These are phyloP conservation scores for Brachionus asplanchnoidis DNA, from an alignment of 1,140 invertebrate species.

Conservation along the genomic window DNA sequence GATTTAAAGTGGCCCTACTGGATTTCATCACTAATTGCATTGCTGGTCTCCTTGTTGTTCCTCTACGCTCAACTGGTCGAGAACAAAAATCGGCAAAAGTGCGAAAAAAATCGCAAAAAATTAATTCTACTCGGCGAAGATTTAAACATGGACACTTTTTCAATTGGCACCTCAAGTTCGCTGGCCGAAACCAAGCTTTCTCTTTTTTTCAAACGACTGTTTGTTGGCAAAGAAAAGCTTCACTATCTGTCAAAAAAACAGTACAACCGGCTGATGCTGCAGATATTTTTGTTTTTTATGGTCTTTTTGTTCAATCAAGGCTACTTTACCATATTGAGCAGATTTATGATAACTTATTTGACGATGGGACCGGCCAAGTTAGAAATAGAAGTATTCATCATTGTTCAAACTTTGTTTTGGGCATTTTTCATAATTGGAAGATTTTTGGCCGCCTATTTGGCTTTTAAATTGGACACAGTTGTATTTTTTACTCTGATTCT, in stretches of 20 bases:
- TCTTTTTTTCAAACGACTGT: background rate
- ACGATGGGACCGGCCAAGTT: conserved; percentile 25
- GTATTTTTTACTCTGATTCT: background rate
- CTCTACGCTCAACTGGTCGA: background rate
- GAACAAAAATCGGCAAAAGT: background rate
- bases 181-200: background rate
- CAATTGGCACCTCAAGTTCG: background rate
- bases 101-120: background rate
- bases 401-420: conserved; percentile 25
- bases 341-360: conserved; percentile 40
- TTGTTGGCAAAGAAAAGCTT: background rate
- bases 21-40: background rate
- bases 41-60: background rate
- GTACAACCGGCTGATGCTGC: background rate
- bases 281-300: background rate
- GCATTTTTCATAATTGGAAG: conserved; percentile 27
- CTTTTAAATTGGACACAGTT: conserved; percentile 1
- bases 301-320: conserved; percentile 32
- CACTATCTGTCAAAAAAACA: background rate
- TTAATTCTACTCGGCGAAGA: background rate
- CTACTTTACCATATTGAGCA: conserved; percentile 19
- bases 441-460: conserved; percentile 15
- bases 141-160: background rate
- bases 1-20: conserved; percentile 6
- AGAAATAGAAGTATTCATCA: background rate